Percentiles rank a stretch among this genome's conserved stretches.
Conservation (phyloP, 1,140 invertebrate genomes). For the Manduca sexta region DNA sequence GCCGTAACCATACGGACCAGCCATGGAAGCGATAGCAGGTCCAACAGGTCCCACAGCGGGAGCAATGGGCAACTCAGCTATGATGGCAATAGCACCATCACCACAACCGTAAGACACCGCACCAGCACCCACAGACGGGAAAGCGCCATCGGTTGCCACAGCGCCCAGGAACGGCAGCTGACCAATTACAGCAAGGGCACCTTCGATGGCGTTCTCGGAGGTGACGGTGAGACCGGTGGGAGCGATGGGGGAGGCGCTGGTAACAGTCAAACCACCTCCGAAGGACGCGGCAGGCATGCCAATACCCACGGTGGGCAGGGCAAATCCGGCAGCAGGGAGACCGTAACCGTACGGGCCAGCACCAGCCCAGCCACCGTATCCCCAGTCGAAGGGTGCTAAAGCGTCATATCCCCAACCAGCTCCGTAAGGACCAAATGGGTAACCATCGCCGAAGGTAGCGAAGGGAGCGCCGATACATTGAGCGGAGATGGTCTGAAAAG, state of each 20-base stretch:
- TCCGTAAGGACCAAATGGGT: too few relatives aligned
- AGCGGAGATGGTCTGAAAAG: conserved; percentile 2
- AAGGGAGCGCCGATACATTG: neutral
- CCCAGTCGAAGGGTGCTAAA: too few relatives aligned
- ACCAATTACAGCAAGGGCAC: conserved; percentile 23
- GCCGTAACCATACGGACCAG: neutral
- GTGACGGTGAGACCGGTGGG: conserved; percentile 22
- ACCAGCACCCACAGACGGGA: conserved; percentile 38
- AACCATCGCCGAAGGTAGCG: too few relatives aligned
- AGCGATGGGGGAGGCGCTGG: conserved; percentile 27
- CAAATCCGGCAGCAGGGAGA: conserved; percentile 4
- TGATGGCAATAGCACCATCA: conserved; percentile 9
- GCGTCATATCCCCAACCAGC: too few relatives aligned
- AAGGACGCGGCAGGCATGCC: conserved; percentile 16
- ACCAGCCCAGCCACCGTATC: too few relatives aligned
- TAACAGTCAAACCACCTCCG: conserved; percentile 20
- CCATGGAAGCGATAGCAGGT: neutral
- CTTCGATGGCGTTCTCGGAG: conserved; percentile 30
- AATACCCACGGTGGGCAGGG: conserved; percentile 18
- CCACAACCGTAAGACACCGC: conserved; percentile 18
- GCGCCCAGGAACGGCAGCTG: conserved; percentile 36
- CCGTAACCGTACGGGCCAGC: too few relatives aligned
- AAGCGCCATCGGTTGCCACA: conserved; percentile 30
- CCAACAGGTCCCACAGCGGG: conserved; percentile 1
- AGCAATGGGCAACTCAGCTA: conserved; percentile 2